These are phyloP conservation scores for Campoplex nolae DNA, from an alignment of 2,888 invertebrate genomes.

Conservation along the genomic window DNA sequence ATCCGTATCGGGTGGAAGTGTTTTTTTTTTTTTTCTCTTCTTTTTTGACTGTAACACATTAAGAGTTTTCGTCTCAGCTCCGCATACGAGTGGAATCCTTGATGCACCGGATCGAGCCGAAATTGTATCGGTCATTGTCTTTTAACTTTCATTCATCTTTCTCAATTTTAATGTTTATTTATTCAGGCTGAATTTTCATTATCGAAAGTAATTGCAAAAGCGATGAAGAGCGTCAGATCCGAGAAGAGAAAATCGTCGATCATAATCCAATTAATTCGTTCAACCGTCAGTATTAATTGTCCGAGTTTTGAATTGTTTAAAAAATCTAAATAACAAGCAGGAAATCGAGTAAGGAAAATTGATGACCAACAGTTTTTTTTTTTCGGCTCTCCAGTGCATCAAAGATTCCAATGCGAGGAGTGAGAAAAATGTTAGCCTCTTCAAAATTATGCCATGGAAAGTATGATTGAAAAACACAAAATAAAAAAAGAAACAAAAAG, in stretches of 20 bases:
- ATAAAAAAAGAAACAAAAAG: no score
- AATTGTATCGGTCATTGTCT: slow-evolving; percentile 22
- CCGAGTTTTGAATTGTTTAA: neutral
- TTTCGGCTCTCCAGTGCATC: slow-evolving; percentile 68
- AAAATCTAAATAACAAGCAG: neutral
- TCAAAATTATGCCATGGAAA: slow-evolving; percentile 75
- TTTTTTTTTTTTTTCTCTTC: slow-evolving; percentile 42
- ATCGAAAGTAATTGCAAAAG: neutral
- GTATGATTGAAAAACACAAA: slow-evolving; percentile 66
- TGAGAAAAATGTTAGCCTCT: slow-evolving; percentile 65
- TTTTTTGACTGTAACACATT: slow-evolving; percentile 68
- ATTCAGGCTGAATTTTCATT: neutral
- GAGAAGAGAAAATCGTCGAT: slow-evolving; percentile 9
- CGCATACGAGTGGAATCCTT: slow-evolving; percentile 74
- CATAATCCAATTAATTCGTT: slow-evolving; percentile 32
- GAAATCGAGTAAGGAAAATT: slow-evolving; percentile 4
- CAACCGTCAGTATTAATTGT: slow-evolving; percentile 59
- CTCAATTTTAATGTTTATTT: neutral
- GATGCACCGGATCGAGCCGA: slow-evolving; percentile 66
- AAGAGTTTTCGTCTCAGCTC: slow-evolving; percentile 67
- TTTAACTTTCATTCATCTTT: slow-evolving; percentile 1
- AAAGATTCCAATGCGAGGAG: slow-evolving; percentile 75
- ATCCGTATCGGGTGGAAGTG: slow-evolving; percentile 66
- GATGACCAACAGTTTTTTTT: slow-evolving; percentile 2
- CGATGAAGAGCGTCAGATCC: neutral